A percentile compares a stretch with the other conserved stretches of the same genome.
phyloP scores from a whole-genome alignment of 1,140 invertebrate species.

The Microplitis demolitor region DNA sequence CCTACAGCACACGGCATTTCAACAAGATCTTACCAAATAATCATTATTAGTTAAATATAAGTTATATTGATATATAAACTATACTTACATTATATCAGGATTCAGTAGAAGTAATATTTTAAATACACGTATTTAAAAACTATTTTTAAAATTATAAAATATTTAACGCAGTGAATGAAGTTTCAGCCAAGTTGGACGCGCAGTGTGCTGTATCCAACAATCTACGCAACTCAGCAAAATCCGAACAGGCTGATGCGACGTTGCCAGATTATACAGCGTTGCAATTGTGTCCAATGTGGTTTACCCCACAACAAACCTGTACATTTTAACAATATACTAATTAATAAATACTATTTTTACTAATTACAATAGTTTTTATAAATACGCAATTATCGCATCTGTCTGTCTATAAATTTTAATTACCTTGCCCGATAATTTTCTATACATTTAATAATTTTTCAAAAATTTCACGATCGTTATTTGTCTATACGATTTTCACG shows the following conservation, averaged over 20 bases:
- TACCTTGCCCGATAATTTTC: no score
- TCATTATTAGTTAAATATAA: background rate
- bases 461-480: no score
- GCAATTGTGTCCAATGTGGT: background rate
- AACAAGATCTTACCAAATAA: background rate
- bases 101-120: background rate
- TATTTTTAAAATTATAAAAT: background rate
- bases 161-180: background rate
- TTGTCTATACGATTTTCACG: no score
- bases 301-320: background rate
- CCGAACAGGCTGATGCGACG: conserved; percentile 9
- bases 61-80: background rate
- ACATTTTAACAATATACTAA: background rate
- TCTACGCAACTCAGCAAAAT: conserved; percentile 13
- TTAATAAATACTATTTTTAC: no score
- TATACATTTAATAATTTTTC: no score
- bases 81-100: background rate
- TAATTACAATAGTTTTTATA: no score
- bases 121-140: background rate
- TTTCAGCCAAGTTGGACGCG: background rate
- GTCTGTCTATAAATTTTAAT: no score
- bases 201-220: background rate
- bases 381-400: no score
- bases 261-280: conserved; percentile 1
- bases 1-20: no score